phyloP scores from a whole-genome alignment of 1,140 invertebrate genomes.

The Bombus ignitus region DNA sequence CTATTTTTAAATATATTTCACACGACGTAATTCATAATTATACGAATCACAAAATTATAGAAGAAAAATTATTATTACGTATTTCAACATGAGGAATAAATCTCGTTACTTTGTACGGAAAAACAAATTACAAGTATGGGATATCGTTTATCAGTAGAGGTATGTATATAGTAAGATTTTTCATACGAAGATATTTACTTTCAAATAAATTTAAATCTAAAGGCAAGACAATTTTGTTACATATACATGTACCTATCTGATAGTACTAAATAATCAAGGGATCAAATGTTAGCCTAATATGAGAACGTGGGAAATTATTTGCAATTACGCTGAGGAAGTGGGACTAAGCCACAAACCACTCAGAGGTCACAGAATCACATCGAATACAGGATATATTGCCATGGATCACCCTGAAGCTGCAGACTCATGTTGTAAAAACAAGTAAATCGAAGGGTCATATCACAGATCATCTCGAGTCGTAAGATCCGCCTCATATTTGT shows the following conservation, averaged over 20 bases:
- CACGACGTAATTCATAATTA: no score
- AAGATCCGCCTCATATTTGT: not conserved
- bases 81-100: no score
- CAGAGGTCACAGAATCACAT: not conserved
- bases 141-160: no score
- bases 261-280: not conserved
- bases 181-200: not conserved
- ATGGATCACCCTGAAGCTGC: not conserved
- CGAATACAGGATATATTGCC: not conserved
- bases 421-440: not conserved
- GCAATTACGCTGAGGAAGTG: not conserved
- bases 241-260: no score
- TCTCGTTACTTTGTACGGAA: no score
- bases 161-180: no score
- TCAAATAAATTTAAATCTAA: not conserved
- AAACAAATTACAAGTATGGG: no score
- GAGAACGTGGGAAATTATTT: not conserved
- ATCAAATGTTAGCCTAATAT: not conserved
- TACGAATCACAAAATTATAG: no score
- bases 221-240: not conserved
- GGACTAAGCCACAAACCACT: not conserved
- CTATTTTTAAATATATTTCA: no score
- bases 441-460: not conserved
- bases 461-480: not conserved
- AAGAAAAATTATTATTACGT: no score